A percentile compares a stretch with the other conserved stretches of the same genome.
These are phyloP conservation scores for Heteronetta atricapilla DNA, from an alignment of 2,113 vertebrate genomes.

Conservation along the genomic window DNA sequence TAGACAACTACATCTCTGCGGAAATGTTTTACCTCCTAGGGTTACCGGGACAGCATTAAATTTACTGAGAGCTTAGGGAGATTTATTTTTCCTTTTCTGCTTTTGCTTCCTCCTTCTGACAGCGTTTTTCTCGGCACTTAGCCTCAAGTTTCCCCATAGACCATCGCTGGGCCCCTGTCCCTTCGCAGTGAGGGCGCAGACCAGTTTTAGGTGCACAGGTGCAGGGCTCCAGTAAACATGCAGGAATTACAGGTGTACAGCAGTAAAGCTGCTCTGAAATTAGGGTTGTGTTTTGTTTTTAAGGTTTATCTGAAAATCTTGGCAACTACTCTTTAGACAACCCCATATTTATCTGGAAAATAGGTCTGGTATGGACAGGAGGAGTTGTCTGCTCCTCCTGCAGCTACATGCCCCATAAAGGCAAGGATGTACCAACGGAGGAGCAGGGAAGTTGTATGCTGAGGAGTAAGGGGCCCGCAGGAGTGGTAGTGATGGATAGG, in stretches of 20 bases:
- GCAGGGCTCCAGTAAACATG: rapidly evolving
- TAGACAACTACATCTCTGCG: background rate
- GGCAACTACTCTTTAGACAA: background rate
- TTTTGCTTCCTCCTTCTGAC: background rate
- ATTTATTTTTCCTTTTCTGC: background rate
- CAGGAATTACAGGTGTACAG: background rate
- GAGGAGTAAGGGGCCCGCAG: background rate
- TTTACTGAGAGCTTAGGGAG: background rate
- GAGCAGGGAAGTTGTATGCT: rapidly evolving
- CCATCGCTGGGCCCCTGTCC: background rate
- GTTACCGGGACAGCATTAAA: background rate
- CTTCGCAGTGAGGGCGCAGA: background rate
- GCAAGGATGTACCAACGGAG: background rate
- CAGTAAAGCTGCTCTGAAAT: background rate
- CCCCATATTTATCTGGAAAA: background rate
- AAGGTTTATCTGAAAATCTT: background rate
- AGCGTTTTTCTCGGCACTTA: background rate
- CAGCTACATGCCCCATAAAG: background rate
- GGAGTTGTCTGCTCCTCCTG: background rate
- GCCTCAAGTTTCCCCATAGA: background rate
- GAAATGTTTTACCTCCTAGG: background rate
- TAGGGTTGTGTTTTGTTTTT: background rate
- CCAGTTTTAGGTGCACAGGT: background rate
- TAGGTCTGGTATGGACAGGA: background rate
- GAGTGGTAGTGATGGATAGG: background rate